Evolutionary conservation across 2,797 vertebrate species (phyloP), one percentile per base, ranked within the genome.

Genomic region (Odontamblyopus lacepedii): DNA sequence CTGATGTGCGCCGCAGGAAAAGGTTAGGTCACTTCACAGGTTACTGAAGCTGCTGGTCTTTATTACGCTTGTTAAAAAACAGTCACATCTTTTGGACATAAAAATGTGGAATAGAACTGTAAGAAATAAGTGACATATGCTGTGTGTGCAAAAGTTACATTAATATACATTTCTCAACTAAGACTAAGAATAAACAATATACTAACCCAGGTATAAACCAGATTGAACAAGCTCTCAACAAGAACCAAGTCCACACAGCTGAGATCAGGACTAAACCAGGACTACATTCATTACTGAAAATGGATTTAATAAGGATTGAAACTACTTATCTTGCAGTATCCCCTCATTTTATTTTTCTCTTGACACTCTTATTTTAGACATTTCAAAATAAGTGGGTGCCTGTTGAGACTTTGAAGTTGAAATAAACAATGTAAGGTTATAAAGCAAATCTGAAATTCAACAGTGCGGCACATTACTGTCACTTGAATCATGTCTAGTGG

Each of bases 391-490:
- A 73, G 63, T 69, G 67, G 27, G 50, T 65, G 30, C 59, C 66
- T 59, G 5, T 48, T 75, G 32, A 44, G 57, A 35, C 61, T 80
- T 74, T 79, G 29, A 82, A 77, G 74, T 85, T 83, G 82, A 78
- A 81, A 87, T 73, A 78, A 82, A 72, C 77, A 79, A 73, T 73
- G 56, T 13, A 61, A 23, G 41, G 70, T 48, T 53, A 30, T 67
- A 76, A 29, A 69, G 50, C 50, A 15, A 66, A 78, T 85, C 50
- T 74, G 63, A 70, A 78, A 83, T 84, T 73, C 69, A 83, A 65
- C 76, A 70, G 55, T 51, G 75, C 61, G 55, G 56, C 71, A 81
- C 81, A 89, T 85, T 77, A 77, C 74, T 77, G 82, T 85, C 80
- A 86, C 77, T 81, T 80, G 63, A 82, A 81, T 86, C 71, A 70